These are phyloP conservation scores for Sebastes dallii DNA, from an alignment of 2,797 vertebrate genomes.

Conservation along the genomic window DNA sequence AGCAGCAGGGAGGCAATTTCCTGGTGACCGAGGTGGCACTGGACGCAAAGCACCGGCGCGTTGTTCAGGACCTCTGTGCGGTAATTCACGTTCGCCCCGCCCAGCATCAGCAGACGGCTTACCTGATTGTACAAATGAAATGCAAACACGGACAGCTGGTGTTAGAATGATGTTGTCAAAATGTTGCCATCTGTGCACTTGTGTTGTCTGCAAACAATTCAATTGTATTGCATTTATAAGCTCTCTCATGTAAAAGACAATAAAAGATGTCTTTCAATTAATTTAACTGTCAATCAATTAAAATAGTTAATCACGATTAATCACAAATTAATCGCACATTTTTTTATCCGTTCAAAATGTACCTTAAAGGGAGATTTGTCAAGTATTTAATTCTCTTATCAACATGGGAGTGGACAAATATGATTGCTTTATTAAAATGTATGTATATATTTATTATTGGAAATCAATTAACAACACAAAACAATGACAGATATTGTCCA, in stretches of 20 bases:
- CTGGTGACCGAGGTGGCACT: conserved; percentile 94
- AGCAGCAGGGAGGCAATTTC: conserved; percentile 91
- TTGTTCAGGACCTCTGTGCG: conserved; percentile 96
- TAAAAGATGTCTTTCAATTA: background rate
- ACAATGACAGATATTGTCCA: too few relatives aligned
- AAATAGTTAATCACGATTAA: too few relatives aligned
- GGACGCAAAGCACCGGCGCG: conserved; percentile 93
- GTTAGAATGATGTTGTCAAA: conserved; percentile 6
- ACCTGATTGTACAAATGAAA: conserved; percentile 80
- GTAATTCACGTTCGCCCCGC: conserved; percentile 96
- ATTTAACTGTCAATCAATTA: too few relatives aligned
- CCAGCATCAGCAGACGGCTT: conserved; percentile 95
- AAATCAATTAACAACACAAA: too few relatives aligned
- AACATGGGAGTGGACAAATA: too few relatives aligned
- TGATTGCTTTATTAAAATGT: too few relatives aligned
- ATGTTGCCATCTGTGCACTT: background rate
- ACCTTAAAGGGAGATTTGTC: too few relatives aligned
- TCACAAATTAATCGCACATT: too few relatives aligned
- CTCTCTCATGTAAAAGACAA: background rate
- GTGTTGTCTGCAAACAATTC: background rate
- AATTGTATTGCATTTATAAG: background rate
- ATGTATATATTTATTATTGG: too few relatives aligned
- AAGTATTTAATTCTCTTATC: too few relatives aligned
- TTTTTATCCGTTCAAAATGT: too few relatives aligned
- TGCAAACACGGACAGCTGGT: conserved; percentile 14